Conservation (phyloP, 2,797 vertebrate genomes). For the Sphaeramia orbicularis region DNA sequence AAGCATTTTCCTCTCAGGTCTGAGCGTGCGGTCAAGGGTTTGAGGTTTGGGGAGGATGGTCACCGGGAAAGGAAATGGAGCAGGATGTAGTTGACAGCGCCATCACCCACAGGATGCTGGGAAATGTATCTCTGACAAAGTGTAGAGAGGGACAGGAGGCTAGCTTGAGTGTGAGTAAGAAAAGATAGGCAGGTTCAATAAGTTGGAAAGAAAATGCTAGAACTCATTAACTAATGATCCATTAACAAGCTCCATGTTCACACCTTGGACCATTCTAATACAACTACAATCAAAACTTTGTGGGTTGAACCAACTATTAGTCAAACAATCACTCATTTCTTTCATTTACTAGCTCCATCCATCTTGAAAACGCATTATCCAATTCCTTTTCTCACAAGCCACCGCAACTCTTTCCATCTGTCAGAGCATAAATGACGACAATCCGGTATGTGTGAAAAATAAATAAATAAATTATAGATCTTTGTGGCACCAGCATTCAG, state of each 20-base stretch:
- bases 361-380: constrained; percentile 19
- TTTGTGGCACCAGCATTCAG: constrained; percentile 6
- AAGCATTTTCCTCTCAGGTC: constrained; percentile 55
- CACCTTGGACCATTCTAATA: background rate
- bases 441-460: constrained; percentile 7
- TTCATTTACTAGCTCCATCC: constrained; percentile 3
- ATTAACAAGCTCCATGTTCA: background rate
- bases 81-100: constrained; percentile 69
- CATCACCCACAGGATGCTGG: constrained; percentile 75
- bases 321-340: background rate
- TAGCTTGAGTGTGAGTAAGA: background rate
- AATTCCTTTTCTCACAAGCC: constrained; percentile 10
- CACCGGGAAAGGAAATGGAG: constrained; percentile 63
- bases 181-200: background rate
- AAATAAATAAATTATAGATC: background rate
- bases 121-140: constrained; percentile 53
- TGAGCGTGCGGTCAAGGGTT: constrained; percentile 34
- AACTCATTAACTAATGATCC: background rate
- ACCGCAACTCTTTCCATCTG: constrained; percentile 8
- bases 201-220: background rate
- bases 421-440: constrained; percentile 23
- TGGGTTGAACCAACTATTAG: background rate
- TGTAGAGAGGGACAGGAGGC: constrained; percentile 30
- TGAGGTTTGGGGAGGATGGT: constrained; percentile 35
- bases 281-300: background rate